Evolutionary conservation across 1,140 invertebrate species (phyloP).

Genomic region (Phocides pigmalion): DNA sequence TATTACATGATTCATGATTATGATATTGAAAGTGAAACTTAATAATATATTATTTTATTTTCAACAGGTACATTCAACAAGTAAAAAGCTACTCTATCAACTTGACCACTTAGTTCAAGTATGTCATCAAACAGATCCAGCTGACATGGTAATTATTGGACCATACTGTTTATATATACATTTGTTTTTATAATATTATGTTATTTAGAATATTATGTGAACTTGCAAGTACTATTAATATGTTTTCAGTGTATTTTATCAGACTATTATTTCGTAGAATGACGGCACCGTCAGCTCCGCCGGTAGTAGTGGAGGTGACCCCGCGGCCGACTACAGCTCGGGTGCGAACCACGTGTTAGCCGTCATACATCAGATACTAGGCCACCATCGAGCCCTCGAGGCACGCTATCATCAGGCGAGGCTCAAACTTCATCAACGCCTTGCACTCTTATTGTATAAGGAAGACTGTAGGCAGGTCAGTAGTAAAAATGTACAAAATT

Average conservation of each 20-base stretch:
- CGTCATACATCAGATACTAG: slow-evolving; percentile 97
- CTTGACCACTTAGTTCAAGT: slow-evolving; percentile 97
- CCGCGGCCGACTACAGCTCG: slow-evolving; percentile 97
- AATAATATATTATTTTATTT: slow-evolving; percentile 40
- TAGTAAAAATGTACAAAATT: slow-evolving; percentile 5
- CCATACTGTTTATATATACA: neutral
- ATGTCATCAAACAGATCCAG: slow-evolving; percentile 93
- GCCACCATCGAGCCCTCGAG: slow-evolving; percentile 96
- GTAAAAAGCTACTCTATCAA: slow-evolving; percentile 98
- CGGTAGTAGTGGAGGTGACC: slow-evolving; percentile 87
- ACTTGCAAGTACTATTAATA: no score
- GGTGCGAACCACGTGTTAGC: slow-evolving; percentile 94
- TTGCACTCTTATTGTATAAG: slow-evolving; percentile 96
- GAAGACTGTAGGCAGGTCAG: slow-evolving; percentile 95
- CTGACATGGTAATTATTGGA: slow-evolving; percentile 89
- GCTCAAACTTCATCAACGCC: slow-evolving; percentile 95
- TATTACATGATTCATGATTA: neutral
- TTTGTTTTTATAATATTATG: no score
- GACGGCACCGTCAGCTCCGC: slow-evolving; percentile 69
- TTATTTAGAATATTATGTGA: no score
- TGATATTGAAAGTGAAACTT: neutral
- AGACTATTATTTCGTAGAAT: slow-evolving; percentile 41
- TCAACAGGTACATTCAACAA: slow-evolving; percentile 96
- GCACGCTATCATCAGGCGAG: slow-evolving; percentile 97
- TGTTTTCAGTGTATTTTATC: no score